Percentiles rank a stretch among this genome's conserved stretches.
Evolutionary conservation across 2,797 vertebrate species (phyloP).

Genomic region (Nyctalus aviator): DNA sequence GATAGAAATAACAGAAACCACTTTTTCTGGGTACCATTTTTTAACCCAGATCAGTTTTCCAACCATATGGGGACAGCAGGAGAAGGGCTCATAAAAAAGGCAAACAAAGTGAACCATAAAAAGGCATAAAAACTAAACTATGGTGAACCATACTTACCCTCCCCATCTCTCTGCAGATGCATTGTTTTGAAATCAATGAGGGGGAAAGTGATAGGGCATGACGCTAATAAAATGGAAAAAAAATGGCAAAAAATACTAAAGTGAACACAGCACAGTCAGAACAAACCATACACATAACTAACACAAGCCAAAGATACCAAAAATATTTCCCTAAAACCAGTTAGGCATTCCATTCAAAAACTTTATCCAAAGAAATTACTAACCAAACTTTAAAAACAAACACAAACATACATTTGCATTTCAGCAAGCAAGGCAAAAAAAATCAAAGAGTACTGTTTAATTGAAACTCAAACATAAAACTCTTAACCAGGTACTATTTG

Average conservation of each 20-base stretch:
- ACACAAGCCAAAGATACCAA: constrained; percentile 89
- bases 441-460: constrained; percentile 62
- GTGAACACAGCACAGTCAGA: constrained; percentile 92
- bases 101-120: constrained; percentile 87
- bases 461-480: constrained; percentile 69
- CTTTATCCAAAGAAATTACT: constrained; percentile 74
- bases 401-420: constrained; percentile 77
- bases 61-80: constrained; percentile 87
- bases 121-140: constrained; percentile 88
- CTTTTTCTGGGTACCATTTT: constrained; percentile 68
- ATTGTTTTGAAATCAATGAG: constrained; percentile 99
- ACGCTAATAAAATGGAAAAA: constrained; percentile 93
- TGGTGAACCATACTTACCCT: constrained; percentile 94
- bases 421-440: constrained; percentile 76
- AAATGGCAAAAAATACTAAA: constrained; percentile 93
- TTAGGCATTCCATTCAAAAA: constrained; percentile 73
- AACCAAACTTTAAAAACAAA: constrained; percentile 74
- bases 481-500: constrained; percentile 41
- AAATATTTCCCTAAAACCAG: constrained; percentile 81
- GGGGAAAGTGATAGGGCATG: constrained; percentile 96
- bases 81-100: constrained; percentile 88
- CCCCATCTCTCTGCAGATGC: constrained; percentile 98
- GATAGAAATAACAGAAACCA: constrained; percentile 73
- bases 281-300: constrained; percentile 90
- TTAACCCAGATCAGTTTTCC: constrained; percentile 78